phyloP scores from a whole-genome alignment of 1,140 invertebrate genomes.

The Gerris buenoi region DNA sequence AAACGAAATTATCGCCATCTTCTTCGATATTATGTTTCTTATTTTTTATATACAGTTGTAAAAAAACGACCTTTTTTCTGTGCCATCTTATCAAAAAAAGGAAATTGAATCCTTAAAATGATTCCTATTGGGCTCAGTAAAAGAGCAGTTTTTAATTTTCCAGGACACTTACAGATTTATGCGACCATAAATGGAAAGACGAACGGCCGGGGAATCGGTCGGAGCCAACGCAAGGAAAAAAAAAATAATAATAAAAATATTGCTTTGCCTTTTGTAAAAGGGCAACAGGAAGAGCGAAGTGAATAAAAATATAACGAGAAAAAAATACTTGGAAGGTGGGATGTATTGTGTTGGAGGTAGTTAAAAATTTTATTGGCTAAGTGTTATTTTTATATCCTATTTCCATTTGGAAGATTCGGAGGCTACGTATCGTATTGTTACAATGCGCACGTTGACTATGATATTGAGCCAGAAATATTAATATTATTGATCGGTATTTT shows the following conservation, averaged over 20 bases:
- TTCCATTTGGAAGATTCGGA: background rate
- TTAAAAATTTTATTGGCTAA: background rate
- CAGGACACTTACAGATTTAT: background rate
- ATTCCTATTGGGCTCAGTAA: background rate
- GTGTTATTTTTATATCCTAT: background rate
- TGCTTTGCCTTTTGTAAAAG: too few species aligned
- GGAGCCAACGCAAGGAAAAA: background rate
- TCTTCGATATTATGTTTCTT: too few species aligned
- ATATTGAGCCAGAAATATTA: too few species aligned
- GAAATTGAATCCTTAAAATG: background rate
- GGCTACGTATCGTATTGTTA: too few species aligned
- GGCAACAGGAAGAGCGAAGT: background rate
- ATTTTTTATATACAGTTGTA: background rate
- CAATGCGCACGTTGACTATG: too few species aligned
- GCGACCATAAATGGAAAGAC: background rate
- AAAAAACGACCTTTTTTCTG: background rate
- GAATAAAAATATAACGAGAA: background rate
- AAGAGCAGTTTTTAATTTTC: background rate
- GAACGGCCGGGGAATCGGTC: background rate
- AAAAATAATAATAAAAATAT: background rate
- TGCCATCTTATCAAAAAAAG: background rate
- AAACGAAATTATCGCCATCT: too few species aligned
- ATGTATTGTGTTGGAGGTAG: background rate
- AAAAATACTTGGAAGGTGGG: background rate
- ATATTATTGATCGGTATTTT: too few species aligned